Evolutionary conservation across 2,888 invertebrate genomes (phyloP), one percentile per base, ranked within the genome.

Genomic region (Lasius fuliginosus): DNA sequence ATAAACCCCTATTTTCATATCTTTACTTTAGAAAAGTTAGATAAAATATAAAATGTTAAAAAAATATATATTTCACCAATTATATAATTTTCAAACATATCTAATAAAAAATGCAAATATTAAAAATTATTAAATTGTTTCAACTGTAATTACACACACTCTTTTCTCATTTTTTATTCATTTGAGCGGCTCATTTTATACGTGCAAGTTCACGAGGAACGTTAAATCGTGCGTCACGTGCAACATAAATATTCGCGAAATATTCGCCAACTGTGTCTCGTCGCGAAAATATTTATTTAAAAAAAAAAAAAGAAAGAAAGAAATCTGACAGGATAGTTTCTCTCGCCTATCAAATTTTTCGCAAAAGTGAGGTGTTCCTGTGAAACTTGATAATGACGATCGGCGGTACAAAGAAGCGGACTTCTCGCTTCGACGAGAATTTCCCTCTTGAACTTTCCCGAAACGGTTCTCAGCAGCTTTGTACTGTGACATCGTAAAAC

Each of bases 321-420:
- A 81, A 71, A 69, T 46, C 18, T 33, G 27, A 60, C 58, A 15
- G 12, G 27, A 67, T 62, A 40, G 18, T 23, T 30, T 36, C 83
- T 40, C 71, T 62, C 42, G 81, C 56, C 69, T 82, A 76, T 75
- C 9, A 82, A 82, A 74, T 79, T 69, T 83, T 82, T 73, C 67
- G 33, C 40, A 23, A 73, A 73, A 40, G 60, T 15, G 40, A 79
- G 49, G n/a, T 62, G n/a, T 9, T 15, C 62, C 15, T 4, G 23
- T 42, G 83, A 82, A 87, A 89, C 69, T 87, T 67, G 76, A 87
- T 89, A 82, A 88, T 82, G 62, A 87, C 77, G 85, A 83, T 76
- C 68, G 30, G 42, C 49, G 18, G 65, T 42, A 58, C 73, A 71
- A 46, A 60, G 58, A 64, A n/a, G 46, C 60, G 36, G 56, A 42